Conservation (phyloP, 2,797 vertebrate species). For the Gallinago solitaria region DNA sequence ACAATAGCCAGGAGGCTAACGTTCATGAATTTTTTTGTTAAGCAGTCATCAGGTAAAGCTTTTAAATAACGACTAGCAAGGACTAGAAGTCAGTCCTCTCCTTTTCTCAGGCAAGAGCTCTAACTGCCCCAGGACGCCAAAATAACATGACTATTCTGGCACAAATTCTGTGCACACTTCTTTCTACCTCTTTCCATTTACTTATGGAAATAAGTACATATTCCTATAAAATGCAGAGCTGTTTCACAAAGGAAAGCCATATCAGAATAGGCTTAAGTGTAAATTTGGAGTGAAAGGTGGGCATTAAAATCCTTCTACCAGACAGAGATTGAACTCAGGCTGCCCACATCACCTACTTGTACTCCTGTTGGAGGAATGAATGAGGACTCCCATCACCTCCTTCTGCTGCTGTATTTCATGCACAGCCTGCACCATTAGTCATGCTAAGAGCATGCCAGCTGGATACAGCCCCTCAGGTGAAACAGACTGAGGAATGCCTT, state of each 20-base stretch:
- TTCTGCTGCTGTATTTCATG: not conserved
- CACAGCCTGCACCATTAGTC: slow-evolving; percentile 14
- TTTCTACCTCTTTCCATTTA: not conserved
- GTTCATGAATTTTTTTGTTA: not conserved
- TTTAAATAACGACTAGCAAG: not conserved
- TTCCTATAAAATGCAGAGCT: not conserved
- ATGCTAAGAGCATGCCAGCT: slow-evolving; percentile 12
- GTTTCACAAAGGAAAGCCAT: not conserved
- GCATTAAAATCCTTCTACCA: not conserved
- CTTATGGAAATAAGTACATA: not conserved
- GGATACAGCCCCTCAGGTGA: slow-evolving; percentile 44
- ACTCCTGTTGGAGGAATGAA: not conserved
- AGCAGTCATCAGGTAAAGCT: not conserved
- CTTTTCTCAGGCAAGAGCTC: not conserved
- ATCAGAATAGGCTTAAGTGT: not conserved
- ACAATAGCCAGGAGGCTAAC: not conserved
- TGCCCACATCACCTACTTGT: not conserved
- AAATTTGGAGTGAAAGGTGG: not conserved
- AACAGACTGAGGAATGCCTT: slow-evolving; percentile 50
- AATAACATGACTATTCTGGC: not conserved
- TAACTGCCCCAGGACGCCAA: not conserved
- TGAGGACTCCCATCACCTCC: not conserved
- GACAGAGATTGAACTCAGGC: not conserved
- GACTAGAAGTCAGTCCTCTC: not conserved
- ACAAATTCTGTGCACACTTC: not conserved